Percentiles rank a stretch among this genome's conserved stretches.
phyloP scores from a whole-genome alignment of 2,797 vertebrate species.

The Siniperca scherzeri region DNA sequence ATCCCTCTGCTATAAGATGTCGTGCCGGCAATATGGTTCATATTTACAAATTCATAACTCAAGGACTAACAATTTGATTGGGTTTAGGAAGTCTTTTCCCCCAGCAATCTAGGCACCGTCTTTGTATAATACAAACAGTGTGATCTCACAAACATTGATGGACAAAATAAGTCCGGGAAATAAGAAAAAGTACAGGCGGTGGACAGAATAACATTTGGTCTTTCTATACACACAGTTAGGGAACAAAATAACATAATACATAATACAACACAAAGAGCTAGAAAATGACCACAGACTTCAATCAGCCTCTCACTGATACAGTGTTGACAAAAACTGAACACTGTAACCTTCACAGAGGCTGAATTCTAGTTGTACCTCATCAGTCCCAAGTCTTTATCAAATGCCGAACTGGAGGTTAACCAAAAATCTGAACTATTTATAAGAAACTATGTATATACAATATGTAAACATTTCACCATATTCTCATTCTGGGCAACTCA shows the following conservation, averaged over 20 bases:
- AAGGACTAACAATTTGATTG: slow-evolving; percentile 31
- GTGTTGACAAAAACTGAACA: not conserved
- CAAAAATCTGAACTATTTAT: not conserved
- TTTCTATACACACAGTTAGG: not conserved
- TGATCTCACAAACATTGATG: not conserved
- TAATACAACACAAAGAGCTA: not conserved
- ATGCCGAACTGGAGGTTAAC: not conserved
- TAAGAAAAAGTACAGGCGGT: not conserved
- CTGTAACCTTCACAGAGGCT: not conserved
- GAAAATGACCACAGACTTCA: not conserved
- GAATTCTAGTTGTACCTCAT: not conserved
- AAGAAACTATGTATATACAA: not conserved
- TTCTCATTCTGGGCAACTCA: too few relatives aligned
- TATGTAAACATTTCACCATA: not conserved
- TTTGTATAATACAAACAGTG: slow-evolving; percentile 15
- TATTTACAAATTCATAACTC: slow-evolving; percentile 46
- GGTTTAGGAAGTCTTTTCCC: slow-evolving; percentile 17
- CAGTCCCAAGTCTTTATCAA: not conserved
- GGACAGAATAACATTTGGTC: not conserved
- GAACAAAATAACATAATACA: not conserved
- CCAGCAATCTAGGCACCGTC: not conserved
- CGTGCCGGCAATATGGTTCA: slow-evolving; percentile 51
- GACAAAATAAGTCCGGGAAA: not conserved
- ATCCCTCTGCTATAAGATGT: slow-evolving; percentile 44
- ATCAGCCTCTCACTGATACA: not conserved